Conservation (phyloP, 2,797 vertebrate species). For the Pempheris klunzingeri region DNA sequence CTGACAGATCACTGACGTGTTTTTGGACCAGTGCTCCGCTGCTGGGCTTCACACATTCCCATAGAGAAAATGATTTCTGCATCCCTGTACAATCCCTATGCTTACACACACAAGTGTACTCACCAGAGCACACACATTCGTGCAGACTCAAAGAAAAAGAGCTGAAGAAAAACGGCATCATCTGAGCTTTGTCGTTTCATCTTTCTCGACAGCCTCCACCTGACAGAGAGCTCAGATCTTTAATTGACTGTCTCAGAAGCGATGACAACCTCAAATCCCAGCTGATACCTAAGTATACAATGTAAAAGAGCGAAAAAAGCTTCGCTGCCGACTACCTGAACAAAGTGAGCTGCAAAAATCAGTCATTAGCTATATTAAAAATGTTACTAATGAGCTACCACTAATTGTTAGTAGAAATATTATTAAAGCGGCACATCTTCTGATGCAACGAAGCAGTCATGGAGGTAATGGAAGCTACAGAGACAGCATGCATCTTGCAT, state of each 20-base stretch:
- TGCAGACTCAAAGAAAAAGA: constrained; percentile 26
- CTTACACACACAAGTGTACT: constrained; percentile 23
- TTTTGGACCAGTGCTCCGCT: constrained; percentile 40
- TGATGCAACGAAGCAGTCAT: constrained; percentile 63
- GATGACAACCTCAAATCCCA: constrained; percentile 56
- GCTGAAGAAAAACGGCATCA: constrained; percentile 45
- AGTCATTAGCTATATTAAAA: constrained; percentile 44
- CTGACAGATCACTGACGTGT: constrained; percentile 49
- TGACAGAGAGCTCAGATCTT: constrained; percentile 69
- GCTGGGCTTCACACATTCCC: constrained; percentile 26
- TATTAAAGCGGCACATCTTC: constrained; percentile 49
- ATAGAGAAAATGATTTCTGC: neutral
- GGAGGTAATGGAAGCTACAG: constrained; percentile 53
- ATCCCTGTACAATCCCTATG: neutral
- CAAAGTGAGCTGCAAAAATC: constrained; percentile 44
- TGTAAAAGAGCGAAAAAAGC: neutral
- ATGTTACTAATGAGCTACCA: constrained; percentile 53
- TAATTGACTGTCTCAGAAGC: constrained; percentile 70
- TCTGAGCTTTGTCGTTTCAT: constrained; percentile 54
- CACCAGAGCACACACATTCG: constrained; percentile 18
- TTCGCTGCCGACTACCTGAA: constrained; percentile 30
- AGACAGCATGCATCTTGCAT: constrained; percentile 44
- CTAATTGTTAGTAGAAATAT: constrained; percentile 26
- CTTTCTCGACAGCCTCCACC: constrained; percentile 56
- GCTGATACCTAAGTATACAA: constrained; percentile 36